Conservation (phyloP, 1,140 invertebrate species). For the Brachionus manjavacas region DNA sequence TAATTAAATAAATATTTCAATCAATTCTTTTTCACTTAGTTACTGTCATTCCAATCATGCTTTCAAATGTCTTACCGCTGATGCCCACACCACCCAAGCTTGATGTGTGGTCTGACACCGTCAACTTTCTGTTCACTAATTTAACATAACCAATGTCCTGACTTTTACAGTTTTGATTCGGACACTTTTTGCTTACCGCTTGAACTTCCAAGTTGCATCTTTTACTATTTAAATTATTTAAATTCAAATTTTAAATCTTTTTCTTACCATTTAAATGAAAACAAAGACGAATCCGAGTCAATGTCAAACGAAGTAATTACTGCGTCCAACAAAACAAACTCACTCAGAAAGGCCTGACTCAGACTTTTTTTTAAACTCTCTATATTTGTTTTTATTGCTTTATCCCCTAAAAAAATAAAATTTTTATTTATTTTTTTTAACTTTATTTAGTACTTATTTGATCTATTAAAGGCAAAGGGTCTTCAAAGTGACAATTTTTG, state of each 20-base stretch:
- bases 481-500: not conserved
- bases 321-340: not conserved
- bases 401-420: not conserved
- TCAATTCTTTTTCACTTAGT: too few species aligned
- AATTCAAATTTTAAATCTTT: not conserved
- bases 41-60: conserved; percentile 28
- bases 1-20: not conserved
- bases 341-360: conserved; percentile 16
- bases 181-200: not conserved
- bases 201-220: not conserved
- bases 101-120: not conserved
- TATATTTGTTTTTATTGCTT: conserved; percentile 12
- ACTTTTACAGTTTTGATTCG: conserved; percentile 15
- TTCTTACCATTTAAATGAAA: conserved; percentile 35
- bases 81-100: not conserved
- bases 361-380: not conserved
- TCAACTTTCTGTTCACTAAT: not conserved
- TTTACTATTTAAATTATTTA: not conserved
- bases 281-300: not conserved
- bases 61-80: not conserved
- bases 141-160: not conserved
- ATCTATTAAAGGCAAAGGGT: not conserved
- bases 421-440: not conserved
- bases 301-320: conserved; percentile 14
- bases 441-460: conserved; percentile 19